Evolutionary conservation across 1,140 invertebrate genomes (phyloP).

Genomic region (Bombus fervidus): DNA sequence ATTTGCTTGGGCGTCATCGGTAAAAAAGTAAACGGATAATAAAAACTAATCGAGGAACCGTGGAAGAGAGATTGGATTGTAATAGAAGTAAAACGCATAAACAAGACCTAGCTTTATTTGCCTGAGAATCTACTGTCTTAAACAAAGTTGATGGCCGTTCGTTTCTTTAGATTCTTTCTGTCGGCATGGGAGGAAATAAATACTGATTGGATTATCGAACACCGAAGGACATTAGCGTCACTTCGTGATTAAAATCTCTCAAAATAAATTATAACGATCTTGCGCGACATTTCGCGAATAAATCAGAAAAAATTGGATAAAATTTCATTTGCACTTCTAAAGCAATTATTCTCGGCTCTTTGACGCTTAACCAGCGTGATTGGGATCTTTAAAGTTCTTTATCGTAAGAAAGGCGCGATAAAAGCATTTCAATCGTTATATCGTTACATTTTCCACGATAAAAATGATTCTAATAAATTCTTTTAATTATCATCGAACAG

Average conservation of each 20-base stretch:
- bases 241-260: not conserved
- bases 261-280: not conserved
- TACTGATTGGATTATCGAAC: not conserved
- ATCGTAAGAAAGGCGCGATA: no score
- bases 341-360: not conserved
- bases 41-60: conserved; percentile 23
- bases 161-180: not conserved
- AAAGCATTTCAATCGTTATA: not conserved
- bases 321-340: not conserved
- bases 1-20: not conserved
- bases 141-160: not conserved
- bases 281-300: not conserved
- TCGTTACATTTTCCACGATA: not conserved
- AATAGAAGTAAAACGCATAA: not conserved
- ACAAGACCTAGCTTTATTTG: not conserved
- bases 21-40: not conserved
- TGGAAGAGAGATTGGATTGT: not conserved
- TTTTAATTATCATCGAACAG: not conserved
- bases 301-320: not conserved
- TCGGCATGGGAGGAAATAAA: no score
- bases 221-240: not conserved
- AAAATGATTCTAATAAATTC: not conserved
- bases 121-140: not conserved
- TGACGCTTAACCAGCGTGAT: not conserved
- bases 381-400: not conserved